Percentiles rank a stretch among this genome's conserved stretches.
phyloP scores from a whole-genome alignment of 1,140 invertebrate genomes.

The Dufourea novaeangliae region DNA sequence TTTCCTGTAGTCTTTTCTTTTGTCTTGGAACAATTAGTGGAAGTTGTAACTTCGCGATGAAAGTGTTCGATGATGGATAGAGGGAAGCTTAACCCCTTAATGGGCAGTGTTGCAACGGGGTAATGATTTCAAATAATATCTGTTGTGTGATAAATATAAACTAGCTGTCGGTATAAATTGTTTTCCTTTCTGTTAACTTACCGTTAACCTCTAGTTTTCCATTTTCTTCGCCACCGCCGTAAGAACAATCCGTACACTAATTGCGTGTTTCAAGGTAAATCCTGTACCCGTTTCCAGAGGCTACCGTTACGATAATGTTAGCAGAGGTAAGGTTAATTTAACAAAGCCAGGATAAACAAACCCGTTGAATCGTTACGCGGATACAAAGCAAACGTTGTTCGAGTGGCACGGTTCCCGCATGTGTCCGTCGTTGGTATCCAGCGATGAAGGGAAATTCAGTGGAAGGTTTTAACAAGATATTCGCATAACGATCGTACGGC shows the following conservation, averaged over 20 bases:
- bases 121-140: too few species aligned
- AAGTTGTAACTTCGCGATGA: background rate
- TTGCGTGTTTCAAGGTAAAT: conserved; percentile 2
- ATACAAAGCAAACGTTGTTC: background rate
- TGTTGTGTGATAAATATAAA: too few species aligned
- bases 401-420: background rate
- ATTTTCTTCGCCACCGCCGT: background rate
- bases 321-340: background rate
- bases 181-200: too few species aligned
- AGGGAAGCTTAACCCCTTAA: too few species aligned
- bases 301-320: background rate
- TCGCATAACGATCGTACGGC: background rate
- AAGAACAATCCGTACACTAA: background rate
- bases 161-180: too few species aligned
- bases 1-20: background rate
- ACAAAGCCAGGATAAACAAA: conserved; percentile 19
- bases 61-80: too few species aligned
- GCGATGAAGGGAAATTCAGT: background rate
- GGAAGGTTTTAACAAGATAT: conserved; percentile 17
- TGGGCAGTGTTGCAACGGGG: too few species aligned
- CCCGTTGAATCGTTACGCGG: conserved; percentile 1
- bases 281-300: background rate
- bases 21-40: too few species aligned
- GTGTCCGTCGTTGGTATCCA: conserved; percentile 8
- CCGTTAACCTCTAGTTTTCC: too few species aligned